Base-by-base conservation (phyloP, 2,888 invertebrate genomes). In the Marronus borbonicus region DNA sequence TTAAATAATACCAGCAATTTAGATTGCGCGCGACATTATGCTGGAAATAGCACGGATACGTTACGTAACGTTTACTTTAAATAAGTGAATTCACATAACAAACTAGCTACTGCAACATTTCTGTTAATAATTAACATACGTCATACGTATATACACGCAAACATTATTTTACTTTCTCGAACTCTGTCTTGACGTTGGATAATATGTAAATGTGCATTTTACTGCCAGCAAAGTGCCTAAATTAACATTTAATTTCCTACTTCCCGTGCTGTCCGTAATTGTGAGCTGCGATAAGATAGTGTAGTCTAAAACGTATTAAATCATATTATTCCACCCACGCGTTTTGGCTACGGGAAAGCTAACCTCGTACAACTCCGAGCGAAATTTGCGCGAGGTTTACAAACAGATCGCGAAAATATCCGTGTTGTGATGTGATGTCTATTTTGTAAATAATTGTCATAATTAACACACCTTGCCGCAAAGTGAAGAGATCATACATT, bases 61-160 rank as follows among this genome's bases (percentile, higher is more conserved):
- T 70, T 70, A 55, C 70, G 70, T 70, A 70, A 70, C 24, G 36
- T 70, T 70, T 70, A 50, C 28, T 70, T 55, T 52, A 70, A 70
- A 69, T 69, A 50, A 7, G 69, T 28, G 50, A 69, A 69, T 52
- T 52, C 50, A 28, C 52, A 50, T 50, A 28, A 50, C 28, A 28
- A 52, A 69, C 55, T 70, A 70, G 28, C 31, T 70, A 24, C 55
- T 31, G 14, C 55, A 31, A 31, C 31, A 58, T 70, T 70, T 55
- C 70, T 55, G 17, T 55, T 55, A 5, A 39, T 70, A 70, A 70
- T 70, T 70, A 55, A 36, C 55, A 39, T 39, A 39, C 39, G 70
- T 36, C 70, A 55, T 55, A 55, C 36, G 31, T 52, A 31, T 24
- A 24, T 24, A 24, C 69, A 69, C 31, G 20, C 55, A 55, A 55